Percentiles rank a stretch among this genome's conserved stretches.
Conservation (phyloP, 2,113 vertebrate genomes). For the Parotia lawesii region DNA sequence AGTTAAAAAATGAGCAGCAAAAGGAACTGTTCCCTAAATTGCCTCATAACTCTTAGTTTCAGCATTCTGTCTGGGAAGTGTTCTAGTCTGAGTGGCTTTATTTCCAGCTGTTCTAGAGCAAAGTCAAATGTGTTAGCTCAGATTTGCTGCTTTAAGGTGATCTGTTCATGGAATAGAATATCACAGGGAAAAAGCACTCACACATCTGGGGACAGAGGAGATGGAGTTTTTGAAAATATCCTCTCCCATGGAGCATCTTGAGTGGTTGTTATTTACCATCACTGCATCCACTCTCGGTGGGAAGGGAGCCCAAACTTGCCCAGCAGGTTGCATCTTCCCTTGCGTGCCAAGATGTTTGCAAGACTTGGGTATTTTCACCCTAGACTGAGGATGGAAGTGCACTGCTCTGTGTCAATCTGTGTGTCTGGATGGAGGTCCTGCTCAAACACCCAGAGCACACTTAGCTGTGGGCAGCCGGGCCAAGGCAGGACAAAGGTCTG, state of each 20-base stretch:
- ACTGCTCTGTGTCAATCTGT: neutral
- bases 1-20: neutral
- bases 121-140: neutral
- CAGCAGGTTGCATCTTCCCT: neutral
- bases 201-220: neutral
- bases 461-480: neutral
- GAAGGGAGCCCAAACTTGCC: neutral
- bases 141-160: neutral
- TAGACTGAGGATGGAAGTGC: neutral
- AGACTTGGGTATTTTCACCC: neutral
- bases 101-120: neutral
- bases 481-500: neutral
- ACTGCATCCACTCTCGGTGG: no score
- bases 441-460: neutral
- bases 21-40: neutral
- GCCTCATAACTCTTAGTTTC: neutral
- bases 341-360: neutral
- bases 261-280: neutral
- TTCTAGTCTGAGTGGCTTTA: neutral
- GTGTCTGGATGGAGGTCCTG: neutral
- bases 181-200: neutral
- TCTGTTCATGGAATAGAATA: neutral
- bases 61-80: neutral
- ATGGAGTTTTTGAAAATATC: neutral
- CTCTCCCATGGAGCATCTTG: rapidly evolving